Evolutionary conservation across 2,888 invertebrate genomes (phyloP), one percentile per base, ranked within the genome.

Genomic region (Drosophila seclusa): DNA sequence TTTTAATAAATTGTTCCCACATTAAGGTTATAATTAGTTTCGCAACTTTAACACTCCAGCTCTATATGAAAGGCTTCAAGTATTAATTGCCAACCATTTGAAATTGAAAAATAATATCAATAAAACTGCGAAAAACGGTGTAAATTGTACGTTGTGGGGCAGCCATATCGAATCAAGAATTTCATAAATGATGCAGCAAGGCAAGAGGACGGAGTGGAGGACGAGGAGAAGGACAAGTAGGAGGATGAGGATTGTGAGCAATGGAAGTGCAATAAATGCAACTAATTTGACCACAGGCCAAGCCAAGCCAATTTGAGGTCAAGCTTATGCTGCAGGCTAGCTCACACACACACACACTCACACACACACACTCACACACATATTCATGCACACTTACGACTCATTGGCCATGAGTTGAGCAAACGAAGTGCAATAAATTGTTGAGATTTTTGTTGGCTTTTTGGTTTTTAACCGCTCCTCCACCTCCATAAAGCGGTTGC

Each of bases 371-470:
- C 53, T 27, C 29, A n/a, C 38, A 16, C 40, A 59, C 34, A 42
- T 27, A 16, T 32, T 8, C 52, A n/a, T 8, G 13, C 16, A 57
- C 5, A 29, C n/a, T 11, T 5, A 18, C 27, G 40, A 53, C 38
- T 40, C 68, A 49, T 45, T 61, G 57, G 40, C 45, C 65, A 48
- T 64, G 58, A 42, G 69, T 58, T 45, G 31, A 63, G 63, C 71
- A 66, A 77, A 32, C 71, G 71, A 71, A 78, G 42, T 79, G 80
- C 72, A 72, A 72, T 76, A 76, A 72, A 78, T 80, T 80, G 80
- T 76, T 65, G 61, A 65, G 80, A 78, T 79, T 78, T 79, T 80
- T 57, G 32, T n/a, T 31, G 38, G 64, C 36, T 45, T 60, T 57
- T 53, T n/a, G 59, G 38, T 29, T 24, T 31, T 60, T 42, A 45